phyloP scores from a whole-genome alignment of 2,888 invertebrate species.

The Nephrocerus scutellatus region DNA sequence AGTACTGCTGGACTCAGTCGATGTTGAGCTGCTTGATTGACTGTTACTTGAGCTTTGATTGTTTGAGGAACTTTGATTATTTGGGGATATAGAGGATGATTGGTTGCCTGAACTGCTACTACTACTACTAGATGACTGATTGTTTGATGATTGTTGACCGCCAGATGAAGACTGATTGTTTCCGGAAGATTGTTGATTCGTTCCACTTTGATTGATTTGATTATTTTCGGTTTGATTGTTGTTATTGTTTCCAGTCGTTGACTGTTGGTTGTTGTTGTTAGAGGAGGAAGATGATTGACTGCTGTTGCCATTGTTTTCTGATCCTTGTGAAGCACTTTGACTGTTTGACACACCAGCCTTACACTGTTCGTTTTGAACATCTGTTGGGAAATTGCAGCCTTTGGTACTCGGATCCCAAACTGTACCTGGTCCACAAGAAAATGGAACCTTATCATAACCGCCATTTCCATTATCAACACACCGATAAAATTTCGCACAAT shows the following conservation, averaged over 20 bases:
- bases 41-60: too few species aligned
- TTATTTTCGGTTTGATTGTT: neutral
- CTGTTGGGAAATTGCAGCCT: constrained; percentile 41
- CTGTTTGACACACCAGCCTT: too few species aligned
- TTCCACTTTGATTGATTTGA: neutral
- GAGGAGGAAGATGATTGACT: neutral
- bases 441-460: constrained; percentile 54
- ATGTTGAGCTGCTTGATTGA: too few species aligned
- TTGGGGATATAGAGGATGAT: too few species aligned
- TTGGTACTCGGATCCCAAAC: constrained; percentile 53
- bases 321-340: constrained; percentile 8
- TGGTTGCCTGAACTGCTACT: too few species aligned
- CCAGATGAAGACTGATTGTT: too few species aligned
- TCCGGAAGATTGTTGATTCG: constrained; percentile 2
- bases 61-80: too few species aligned
- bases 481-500: constrained; percentile 61
- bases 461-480: constrained; percentile 59
- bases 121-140: too few species aligned
- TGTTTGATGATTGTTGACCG: too few species aligned
- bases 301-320: neutral
- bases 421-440: constrained; percentile 59
- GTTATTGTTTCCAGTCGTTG: too few species aligned
- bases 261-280: too few species aligned
- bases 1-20: too few species aligned
- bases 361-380: constrained; percentile 38